Evolutionary conservation across 1,140 invertebrate species (phyloP), one percentile per base, ranked within the genome.

Genomic region (Eumaeus atala): DNA sequence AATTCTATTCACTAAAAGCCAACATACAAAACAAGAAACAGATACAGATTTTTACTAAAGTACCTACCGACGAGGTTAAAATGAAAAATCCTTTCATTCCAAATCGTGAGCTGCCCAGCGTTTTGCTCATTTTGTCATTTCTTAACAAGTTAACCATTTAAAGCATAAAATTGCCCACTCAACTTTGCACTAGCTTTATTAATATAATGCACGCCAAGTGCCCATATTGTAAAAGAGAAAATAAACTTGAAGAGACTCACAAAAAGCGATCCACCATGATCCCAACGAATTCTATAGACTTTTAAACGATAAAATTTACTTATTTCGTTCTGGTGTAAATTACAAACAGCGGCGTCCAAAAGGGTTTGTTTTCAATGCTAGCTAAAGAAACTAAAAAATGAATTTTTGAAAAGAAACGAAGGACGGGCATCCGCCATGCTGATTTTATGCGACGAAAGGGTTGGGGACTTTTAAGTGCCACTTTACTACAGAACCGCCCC

Each of bases 401-500:
- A 71, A 66, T 60, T 28, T 28, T 64, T 64, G 61, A 80, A 80
- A 77, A 76, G 71, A 77, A 82, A 76, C 72, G 68, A 74, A 74
- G 72, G 64, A 62, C 62, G 75, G 64, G 71, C 73, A 79, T 80
- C 76, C 80, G 80, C 80, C 80, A 84, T 81, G 70, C 70, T 81
- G 76, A 81, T 84, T 80, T 84, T 73, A 73, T 74, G 74, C 74
- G 70, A 58, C 71, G 64, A 72, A 79, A 74, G 76, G 80, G 74
- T 76, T 74, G 74, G 77, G 74, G 75, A 62, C 64, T 68, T 71
- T 77, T 70, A 77, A 84, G 80, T 80, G 72, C 52, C 67, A 70
- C 80, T 84, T 79, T 66, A n/a, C n/a, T n/a, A 67, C 51, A 69
- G 79, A 68, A 80, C 79, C 79, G 79, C 79, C 79, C 79, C 76